Evolutionary conservation across 1,140 invertebrate genomes (phyloP).

Genomic region (Pachypeltis micranthus): DNA sequence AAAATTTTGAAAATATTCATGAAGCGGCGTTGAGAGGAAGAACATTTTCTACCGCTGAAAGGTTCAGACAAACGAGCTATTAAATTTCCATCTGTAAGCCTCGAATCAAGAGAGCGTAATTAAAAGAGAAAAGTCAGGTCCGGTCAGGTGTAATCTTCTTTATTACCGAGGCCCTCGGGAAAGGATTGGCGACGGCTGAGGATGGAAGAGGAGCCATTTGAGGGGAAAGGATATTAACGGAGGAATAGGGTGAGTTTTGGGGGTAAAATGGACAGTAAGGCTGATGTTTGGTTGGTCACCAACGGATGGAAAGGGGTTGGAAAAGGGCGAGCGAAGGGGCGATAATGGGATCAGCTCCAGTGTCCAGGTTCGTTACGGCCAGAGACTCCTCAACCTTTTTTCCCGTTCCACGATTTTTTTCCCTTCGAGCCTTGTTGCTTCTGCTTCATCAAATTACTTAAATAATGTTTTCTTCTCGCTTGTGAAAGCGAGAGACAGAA

Average conservation of each 20-base stretch:
- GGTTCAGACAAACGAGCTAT: conserved; percentile 5
- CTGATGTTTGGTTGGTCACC: no score
- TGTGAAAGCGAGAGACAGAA: no score
- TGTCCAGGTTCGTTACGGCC: conserved; percentile 9
- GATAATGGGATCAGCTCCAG: conserved; percentile 12
- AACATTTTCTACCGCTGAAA: no score
- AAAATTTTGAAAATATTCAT: no score
- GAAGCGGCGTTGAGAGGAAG: no score
- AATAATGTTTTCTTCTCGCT: neutral
- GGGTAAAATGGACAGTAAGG: no score
- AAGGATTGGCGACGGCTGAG: neutral
- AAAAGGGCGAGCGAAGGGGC: neutral
- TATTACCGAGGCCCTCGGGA: neutral
- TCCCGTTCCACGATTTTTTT: neutral
- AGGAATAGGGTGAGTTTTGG: no score
- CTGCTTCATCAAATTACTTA: neutral
- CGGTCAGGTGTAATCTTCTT: conserved; percentile 11
- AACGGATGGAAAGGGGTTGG: no score
- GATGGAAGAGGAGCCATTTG: neutral
- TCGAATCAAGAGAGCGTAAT: conserved; percentile 4
- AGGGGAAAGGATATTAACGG: no score
- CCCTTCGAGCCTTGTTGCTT: neutral
- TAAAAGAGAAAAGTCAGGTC: conserved; percentile 17
- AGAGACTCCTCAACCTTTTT: conserved; percentile 9
- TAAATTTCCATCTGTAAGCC: conserved; percentile 16